Evolutionary conservation across 2,797 vertebrate species (phyloP).

Genomic region (Lagocephalus sceleratus): DNA sequence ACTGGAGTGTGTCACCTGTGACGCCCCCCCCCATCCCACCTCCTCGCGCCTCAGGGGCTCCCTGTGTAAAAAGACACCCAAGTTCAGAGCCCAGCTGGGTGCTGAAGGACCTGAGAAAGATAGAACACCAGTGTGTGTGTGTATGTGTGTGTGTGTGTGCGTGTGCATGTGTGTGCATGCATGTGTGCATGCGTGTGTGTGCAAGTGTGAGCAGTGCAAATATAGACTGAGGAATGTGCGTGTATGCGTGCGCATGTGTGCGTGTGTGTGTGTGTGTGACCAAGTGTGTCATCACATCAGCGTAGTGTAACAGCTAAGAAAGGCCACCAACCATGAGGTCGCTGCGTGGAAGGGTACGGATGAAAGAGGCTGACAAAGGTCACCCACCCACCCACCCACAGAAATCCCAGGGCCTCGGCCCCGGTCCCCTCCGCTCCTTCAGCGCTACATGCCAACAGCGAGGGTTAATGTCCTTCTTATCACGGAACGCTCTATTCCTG

Average conservation of each 20-base stretch:
- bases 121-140: conserved; percentile 65
- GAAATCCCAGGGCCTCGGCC: conserved; percentile 6
- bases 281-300: conserved; percentile 16
- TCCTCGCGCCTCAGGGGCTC: conserved; percentile 51
- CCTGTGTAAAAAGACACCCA: conserved; percentile 43
- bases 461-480: conserved; percentile 42
- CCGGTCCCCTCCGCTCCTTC: conserved; percentile 12
- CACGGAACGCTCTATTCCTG: conserved; percentile 67
- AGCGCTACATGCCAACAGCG: conserved; percentile 27
- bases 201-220: conserved; percentile 38
- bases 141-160: conserved; percentile 33
- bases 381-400: conserved; percentile 25
- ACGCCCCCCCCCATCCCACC: too few relatives aligned
- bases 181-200: conserved; percentile 35
- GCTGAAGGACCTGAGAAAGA: conserved; percentile 71
- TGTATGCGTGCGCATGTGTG: conserved; percentile 3
- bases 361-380: conserved; percentile 42
- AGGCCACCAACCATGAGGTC: conserved; percentile 18
- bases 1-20: too few relatives aligned
- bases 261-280: conserved; percentile 9
- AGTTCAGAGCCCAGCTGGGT: conserved; percentile 64
- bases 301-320: conserved; percentile 39
- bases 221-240: conserved; percentile 38
- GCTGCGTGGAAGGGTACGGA: conserved; percentile 4
- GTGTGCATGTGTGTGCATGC: conserved; percentile 41